These are phyloP conservation scores for Bhutanitis thaidina DNA, from an alignment of 2,888 invertebrate species.

Conservation along the genomic window DNA sequence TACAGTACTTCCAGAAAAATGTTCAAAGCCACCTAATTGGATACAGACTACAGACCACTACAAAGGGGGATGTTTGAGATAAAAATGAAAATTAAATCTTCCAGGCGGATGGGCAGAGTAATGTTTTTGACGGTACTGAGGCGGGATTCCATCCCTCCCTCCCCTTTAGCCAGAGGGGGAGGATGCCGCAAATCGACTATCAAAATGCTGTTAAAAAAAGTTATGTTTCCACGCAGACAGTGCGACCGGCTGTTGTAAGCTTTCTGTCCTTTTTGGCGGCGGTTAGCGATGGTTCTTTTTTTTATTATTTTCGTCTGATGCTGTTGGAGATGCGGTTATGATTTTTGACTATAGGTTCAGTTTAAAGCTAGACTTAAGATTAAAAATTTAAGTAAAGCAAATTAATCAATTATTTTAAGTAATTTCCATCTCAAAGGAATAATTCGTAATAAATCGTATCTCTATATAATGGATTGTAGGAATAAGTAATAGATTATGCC, in stretches of 20 bases:
- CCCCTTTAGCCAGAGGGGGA: conserved; percentile 36
- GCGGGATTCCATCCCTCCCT: conserved; percentile 36
- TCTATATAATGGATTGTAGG: no score
- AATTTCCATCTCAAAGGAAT: no score
- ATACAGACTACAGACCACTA: conserved; percentile 76
- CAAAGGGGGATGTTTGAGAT: conserved; percentile 80
- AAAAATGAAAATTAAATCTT: conserved; percentile 82
- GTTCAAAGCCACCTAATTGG: conserved; percentile 77
- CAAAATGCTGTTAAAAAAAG: conserved; percentile 74
- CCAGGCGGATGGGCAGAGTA: conserved; percentile 77
- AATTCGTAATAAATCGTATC: no score
- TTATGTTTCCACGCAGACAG: conserved; percentile 59
- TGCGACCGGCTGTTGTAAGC: conserved; percentile 54
- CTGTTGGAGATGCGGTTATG: conserved; percentile 23
- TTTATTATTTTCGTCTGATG: conserved; percentile 37
- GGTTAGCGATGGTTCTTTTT: conserved; percentile 33
- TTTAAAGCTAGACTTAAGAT: no score
- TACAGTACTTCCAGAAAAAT: conserved; percentile 61
- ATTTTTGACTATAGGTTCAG: conserved; percentile 1
- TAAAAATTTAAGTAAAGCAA: no score
- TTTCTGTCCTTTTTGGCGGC: conserved; percentile 44
- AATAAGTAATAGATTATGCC: no score
- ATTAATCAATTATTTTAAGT: no score
- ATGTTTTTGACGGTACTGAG: conserved; percentile 78
- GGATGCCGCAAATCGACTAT: conserved; percentile 75